phyloP scores from a whole-genome alignment of 2,797 vertebrate genomes.

The Poecilia picta region DNA sequence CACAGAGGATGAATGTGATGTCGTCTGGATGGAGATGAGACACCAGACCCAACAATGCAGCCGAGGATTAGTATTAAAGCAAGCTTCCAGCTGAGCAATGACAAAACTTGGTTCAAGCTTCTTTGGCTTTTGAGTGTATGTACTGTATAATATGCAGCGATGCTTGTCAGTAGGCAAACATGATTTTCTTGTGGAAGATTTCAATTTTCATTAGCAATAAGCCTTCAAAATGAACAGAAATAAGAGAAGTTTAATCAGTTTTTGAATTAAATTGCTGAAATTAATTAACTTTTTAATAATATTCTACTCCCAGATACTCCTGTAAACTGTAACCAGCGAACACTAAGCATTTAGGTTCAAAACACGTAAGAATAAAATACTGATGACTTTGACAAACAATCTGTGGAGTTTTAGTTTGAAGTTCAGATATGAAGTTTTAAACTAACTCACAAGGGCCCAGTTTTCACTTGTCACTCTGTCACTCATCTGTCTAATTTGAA shows the following conservation, averaged over 20 bases:
- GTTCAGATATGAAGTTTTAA: not conserved
- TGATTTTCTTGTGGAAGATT: not conserved
- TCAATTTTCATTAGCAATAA: not conserved
- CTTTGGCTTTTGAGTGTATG: not conserved
- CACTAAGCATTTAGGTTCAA: not conserved
- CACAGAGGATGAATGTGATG: not conserved
- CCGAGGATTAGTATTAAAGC: not conserved
- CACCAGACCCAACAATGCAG: not conserved
- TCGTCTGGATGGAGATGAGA: not conserved
- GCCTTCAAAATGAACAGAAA: not conserved
- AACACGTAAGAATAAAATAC: not conserved
- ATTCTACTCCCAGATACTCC: not conserved
- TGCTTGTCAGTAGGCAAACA: not conserved
- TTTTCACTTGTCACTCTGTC: not conserved
- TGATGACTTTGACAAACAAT: slow-evolving; percentile 3
- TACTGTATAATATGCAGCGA: not conserved
- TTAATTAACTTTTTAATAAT: not conserved
- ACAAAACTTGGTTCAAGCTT: too few relatives aligned
- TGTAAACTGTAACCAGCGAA: not conserved
- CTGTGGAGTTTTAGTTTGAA: not conserved
- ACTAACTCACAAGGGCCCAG: not conserved
- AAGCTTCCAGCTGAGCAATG: not conserved
- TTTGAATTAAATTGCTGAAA: not conserved
- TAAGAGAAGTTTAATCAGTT: not conserved
- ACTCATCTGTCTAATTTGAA: not conserved